Evolutionary conservation across 1,140 invertebrate species (phyloP), one percentile per base, ranked within the genome.

Genomic region (Phymorhynchus buccinoides): DNA sequence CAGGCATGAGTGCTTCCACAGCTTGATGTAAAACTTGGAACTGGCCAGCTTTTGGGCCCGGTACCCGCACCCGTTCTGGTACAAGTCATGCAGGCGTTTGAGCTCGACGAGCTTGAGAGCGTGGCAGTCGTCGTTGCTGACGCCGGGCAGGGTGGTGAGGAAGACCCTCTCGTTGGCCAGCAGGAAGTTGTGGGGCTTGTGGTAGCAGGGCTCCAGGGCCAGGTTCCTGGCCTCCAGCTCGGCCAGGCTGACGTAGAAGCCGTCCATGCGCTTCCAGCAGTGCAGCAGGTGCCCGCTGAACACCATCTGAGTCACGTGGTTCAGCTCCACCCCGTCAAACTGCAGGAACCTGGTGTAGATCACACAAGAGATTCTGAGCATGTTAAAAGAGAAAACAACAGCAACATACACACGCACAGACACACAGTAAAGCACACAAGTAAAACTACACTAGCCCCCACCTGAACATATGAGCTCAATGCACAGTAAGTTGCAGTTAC

Each of bases 1-100:
- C 14, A n/a, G 77, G 42, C 77, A 79, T 42, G 41, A 52, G 44
- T 79, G 77, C 42, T 48, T 48, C 77, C 77, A 79, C 27, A 52
- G 42, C 44, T 79, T 79, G 77, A 79, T 32, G 42, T 35, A 22
- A 18, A 79, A 79, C 77, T 39, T 79, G 42, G 7, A 6, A 2
- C 30, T 32, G 12, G 77, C 41, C 41, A 79, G 42, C 30, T 73
- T 39, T 6, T 35, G n/a, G 30, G 37, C 6, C 3, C 27, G 27
- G 1, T 48, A 0, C 30, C 9, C 1, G 42, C 14, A 2, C 30
- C 7, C 1, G 22, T 6, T 16, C 39, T 52, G 27, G 30, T 52
- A 79, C 42, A 48, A 7, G 39, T 1, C 4, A 9, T 9, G 3
- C 27, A 79, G 42, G 32, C 27, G 22, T 7, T 52, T 39, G 1